Evolutionary conservation across 2,113 vertebrate genomes (phyloP).

Genomic region (Galbula dea): DNA sequence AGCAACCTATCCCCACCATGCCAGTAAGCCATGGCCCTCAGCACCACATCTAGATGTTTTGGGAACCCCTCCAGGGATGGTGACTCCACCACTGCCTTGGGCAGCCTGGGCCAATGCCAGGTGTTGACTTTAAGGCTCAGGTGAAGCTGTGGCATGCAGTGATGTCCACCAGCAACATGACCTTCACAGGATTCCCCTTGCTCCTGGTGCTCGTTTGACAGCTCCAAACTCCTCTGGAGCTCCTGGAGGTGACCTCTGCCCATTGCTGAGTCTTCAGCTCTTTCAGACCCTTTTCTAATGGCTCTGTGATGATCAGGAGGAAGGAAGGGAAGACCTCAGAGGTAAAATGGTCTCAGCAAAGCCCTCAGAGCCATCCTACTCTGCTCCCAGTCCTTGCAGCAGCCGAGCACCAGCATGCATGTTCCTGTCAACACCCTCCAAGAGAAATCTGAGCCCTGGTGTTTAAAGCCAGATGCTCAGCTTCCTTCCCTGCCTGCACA

Average conservation of each 20-base stretch:
- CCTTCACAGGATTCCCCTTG: no score
- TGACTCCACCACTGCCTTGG: no score
- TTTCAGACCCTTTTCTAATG: background rate
- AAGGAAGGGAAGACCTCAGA: background rate
- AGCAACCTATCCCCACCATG: no score
- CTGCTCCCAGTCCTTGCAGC: background rate
- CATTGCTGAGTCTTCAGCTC: background rate
- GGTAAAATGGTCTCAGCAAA: background rate
- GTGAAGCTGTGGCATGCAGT: background rate
- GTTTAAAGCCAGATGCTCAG: constrained; percentile 15
- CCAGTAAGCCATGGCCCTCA: no score
- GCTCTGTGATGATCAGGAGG: background rate
- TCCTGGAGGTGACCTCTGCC: background rate
- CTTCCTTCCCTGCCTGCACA: constrained; percentile 24
- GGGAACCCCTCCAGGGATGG: no score
- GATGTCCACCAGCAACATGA: background rate
- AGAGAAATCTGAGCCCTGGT: background rate
- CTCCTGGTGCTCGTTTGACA: background rate
- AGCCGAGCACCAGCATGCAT: background rate
- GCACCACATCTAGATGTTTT: no score
- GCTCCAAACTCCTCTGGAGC: background rate
- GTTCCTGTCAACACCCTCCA: constrained; percentile 29
- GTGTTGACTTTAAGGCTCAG: background rate
- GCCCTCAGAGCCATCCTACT: background rate
- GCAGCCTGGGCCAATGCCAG: no score